Evolutionary conservation across 2,888 invertebrate genomes (phyloP).

Genomic region (Andrena hattorfiana): DNA sequence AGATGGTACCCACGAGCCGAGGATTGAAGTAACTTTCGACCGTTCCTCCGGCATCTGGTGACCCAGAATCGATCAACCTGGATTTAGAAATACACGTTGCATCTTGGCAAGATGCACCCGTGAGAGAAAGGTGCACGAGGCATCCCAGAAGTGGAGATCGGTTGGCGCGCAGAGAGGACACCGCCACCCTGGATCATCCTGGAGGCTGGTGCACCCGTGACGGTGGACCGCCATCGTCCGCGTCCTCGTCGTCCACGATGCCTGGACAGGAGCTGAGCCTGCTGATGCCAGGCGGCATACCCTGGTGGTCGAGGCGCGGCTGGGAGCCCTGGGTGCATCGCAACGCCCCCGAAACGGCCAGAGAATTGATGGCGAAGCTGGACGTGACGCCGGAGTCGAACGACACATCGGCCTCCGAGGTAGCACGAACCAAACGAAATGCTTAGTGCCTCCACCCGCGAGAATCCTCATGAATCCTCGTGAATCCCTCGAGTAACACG

Average conservation of each 20-base stretch:
- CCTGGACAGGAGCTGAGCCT: constrained; percentile 57
- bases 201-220: constrained; percentile 57
- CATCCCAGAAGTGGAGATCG: constrained; percentile 20
- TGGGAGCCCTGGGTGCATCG: constrained; percentile 78
- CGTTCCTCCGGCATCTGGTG: constrained; percentile 28
- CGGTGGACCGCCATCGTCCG: constrained; percentile 58
- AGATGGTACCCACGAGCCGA: not conserved
- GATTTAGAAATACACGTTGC: constrained; percentile 72
- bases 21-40: constrained; percentile 9
- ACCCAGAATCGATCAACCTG: constrained; percentile 71
- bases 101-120: constrained; percentile 69
- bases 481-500: constrained; percentile 10
- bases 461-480: constrained; percentile 4
- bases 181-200: constrained; percentile 65
- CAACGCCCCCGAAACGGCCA: constrained; percentile 48
- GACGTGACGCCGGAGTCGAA: constrained; percentile 81
- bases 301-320: constrained; percentile 74
- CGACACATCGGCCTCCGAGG: constrained; percentile 76
- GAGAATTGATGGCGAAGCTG: constrained; percentile 70
- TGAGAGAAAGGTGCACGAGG: constrained; percentile 32
- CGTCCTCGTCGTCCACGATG: constrained; percentile 69
- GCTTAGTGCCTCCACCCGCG: not conserved
- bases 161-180: not conserved
- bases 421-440: constrained; percentile 66
- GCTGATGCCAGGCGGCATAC: constrained; percentile 54